A percentile compares a stretch with the other conserved stretches of the same genome.
Evolutionary conservation across 2,888 invertebrate species (phyloP).

Genomic region (Drosophila nigricruria): DNA sequence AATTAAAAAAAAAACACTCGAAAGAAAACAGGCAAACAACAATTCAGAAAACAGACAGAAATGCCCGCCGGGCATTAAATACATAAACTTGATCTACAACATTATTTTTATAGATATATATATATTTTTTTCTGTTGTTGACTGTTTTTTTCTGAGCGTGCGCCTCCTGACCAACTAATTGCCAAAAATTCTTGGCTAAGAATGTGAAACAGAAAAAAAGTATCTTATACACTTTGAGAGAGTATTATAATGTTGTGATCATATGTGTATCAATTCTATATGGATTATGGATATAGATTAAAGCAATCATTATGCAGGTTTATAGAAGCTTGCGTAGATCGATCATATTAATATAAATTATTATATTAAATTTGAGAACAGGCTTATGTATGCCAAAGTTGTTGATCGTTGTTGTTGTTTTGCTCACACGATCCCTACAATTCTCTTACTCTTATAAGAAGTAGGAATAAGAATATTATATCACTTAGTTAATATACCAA

Average conservation of each 20-base stretch:
- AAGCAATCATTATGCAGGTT: too few species aligned
- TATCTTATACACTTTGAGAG: conserved; percentile 16
- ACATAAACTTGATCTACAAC: conserved; percentile 57
- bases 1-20: conserved; percentile 31
- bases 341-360: too few species aligned
- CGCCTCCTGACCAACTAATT: conserved; percentile 56
- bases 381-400: too few species aligned
- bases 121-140: neutral
- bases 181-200: conserved; percentile 37
- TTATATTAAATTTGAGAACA: too few species aligned
- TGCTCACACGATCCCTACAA: neutral
- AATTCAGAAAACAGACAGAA: conserved; percentile 14
- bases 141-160: conserved; percentile 11
- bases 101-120: conserved; percentile 21
- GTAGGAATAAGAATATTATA: too few species aligned
- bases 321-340: too few species aligned
- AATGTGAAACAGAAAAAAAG: conserved; percentile 24
- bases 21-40: conserved; percentile 30
- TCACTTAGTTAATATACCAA: neutral
- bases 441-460: too few species aligned
- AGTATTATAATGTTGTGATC: neutral
- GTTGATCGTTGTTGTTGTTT: too few species aligned
- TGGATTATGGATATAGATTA: neutral
- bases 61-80: conserved; percentile 42
- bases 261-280: neutral